Evolutionary conservation across 2,113 vertebrate species (phyloP).

Genomic region (Cricetomys ansorgei): DNA sequence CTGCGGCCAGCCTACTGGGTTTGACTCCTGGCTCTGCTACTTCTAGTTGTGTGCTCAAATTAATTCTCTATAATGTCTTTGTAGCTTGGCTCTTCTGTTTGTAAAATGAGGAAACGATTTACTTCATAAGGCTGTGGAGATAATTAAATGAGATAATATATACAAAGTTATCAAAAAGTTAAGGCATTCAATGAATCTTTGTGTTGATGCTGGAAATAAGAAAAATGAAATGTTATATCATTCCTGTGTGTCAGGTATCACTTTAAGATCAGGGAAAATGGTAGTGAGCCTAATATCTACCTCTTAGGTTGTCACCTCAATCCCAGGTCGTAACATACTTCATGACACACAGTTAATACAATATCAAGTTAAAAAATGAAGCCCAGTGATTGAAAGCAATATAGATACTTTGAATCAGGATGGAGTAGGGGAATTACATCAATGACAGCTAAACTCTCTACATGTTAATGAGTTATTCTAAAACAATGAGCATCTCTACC

Average conservation of each 20-base stretch:
- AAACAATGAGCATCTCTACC: not conserved
- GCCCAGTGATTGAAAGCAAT: not conserved
- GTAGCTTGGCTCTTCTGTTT: not conserved
- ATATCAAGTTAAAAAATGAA: not conserved
- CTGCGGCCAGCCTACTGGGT: not conserved
- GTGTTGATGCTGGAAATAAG: not conserved
- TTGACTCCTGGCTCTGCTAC: fast-evolving
- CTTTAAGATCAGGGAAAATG: not conserved
- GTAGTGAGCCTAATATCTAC: not conserved
- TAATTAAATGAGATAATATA: not conserved
- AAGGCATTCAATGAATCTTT: not conserved
- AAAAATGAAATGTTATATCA: not conserved
- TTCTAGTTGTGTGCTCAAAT: not conserved
- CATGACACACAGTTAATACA: not conserved
- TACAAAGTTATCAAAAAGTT: not conserved
- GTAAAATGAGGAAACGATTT: not conserved
- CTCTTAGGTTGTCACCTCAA: not conserved
- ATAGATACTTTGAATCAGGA: not conserved
- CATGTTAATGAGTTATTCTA: not conserved
- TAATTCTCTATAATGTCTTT: not conserved
- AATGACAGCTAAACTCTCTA: not conserved
- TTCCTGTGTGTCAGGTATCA: not conserved
- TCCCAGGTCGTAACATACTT: not conserved
- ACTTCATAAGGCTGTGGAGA: not conserved
- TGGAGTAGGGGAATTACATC: not conserved